Evolutionary conservation across 2,888 invertebrate species (phyloP), one percentile per base, ranked within the genome.

Genomic region (Gastracanthus pulcherrimus): DNA sequence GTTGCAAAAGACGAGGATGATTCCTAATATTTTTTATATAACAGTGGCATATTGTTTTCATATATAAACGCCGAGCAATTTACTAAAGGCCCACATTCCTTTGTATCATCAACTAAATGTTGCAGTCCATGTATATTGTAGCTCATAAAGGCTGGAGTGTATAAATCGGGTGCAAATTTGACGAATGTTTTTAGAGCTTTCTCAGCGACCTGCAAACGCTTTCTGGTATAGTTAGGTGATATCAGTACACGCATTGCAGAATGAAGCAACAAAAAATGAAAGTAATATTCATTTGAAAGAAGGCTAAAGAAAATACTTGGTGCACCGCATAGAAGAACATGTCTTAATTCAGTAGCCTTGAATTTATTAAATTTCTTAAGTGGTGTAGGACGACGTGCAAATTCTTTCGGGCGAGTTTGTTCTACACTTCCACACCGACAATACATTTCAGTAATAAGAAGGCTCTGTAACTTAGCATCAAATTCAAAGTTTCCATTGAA

Each of bases 11-110:
- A 16, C 29, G 2, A 2, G 67, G 67, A 67, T 45, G 67, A 67
- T 67, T 48, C 48, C 67, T 26, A 16, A 67, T 67, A 26, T 67
- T 67, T 48, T 67, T 67, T 67, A 16, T 67, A 7, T n/a, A 45
- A 67, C 3, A 67, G 48, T 41, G 67, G 48, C 69, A 69, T 69
- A 69, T 69, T 69, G 16, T 69, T 69, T 19, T 69, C 69, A 48
- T 29, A 69, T 31, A 31, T 26, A 11, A 48, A 69, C n/a, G n/a
- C n/a, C n/a, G n/a, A n/a, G n/a, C n/a, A n/a, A n/a, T 34, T 69
- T 9, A 48, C 69, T 31, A 48, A 51, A 3, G 45, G n/a, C 19
- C 69, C 48, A n/a, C 11, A 51, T 69, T 9, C 7, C 16, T 31
- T 26, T 6, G 69, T 51, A 11, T 69, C 69, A 11, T 69, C 69